Evolutionary conservation across 2,113 vertebrate genomes (phyloP).

Genomic region (Synodontis membranacea): DNA sequence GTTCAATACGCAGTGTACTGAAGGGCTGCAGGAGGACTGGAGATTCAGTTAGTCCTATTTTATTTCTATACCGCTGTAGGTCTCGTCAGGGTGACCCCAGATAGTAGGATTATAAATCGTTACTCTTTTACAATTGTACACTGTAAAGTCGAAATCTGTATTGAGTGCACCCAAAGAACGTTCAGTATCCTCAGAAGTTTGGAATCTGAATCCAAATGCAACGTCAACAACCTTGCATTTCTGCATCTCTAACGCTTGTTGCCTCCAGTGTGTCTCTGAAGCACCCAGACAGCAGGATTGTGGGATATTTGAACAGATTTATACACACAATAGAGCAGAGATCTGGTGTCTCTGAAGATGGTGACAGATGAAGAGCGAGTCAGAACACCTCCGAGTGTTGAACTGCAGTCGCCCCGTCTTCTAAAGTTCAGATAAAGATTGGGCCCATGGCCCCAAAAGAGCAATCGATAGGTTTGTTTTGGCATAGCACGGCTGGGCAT

Average conservation of each 20-base stretch:
- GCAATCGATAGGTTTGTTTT: constrained; percentile 54
- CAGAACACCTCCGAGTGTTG: constrained; percentile 22
- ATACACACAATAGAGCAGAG: constrained; percentile 49
- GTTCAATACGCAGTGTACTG: background rate
- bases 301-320: background rate
- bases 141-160: background rate
- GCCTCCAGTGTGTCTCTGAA: background rate
- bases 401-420: constrained; percentile 21
- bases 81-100: background rate
- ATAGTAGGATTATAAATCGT: background rate
- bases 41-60: background rate
- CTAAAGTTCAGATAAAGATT: constrained; percentile 49
- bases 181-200: background rate
- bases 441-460: constrained; percentile 28
- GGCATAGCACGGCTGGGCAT: constrained; percentile 42
- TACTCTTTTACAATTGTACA: background rate
- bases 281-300: background rate
- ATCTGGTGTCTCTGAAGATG: constrained; percentile 49
- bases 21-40: background rate
- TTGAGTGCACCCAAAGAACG: background rate
- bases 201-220: background rate
- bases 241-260: background rate
- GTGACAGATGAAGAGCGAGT: background rate
- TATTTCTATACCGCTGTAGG: too few species aligned
- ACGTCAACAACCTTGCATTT: background rate